Evolutionary conservation across 2,888 invertebrate genomes (phyloP).

Genomic region (Macaria notata): DNA sequence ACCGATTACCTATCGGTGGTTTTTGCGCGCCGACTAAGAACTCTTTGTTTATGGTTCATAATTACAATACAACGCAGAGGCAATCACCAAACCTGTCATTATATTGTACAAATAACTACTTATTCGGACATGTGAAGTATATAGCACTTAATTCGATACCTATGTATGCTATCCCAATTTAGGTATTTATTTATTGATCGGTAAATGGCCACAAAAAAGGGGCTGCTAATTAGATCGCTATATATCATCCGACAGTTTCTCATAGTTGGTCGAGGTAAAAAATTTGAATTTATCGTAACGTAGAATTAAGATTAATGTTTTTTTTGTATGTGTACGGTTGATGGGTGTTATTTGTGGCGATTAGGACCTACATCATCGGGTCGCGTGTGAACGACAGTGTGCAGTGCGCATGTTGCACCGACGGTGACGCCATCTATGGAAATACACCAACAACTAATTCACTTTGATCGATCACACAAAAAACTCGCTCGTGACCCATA

Average conservation of each 20-base stretch:
- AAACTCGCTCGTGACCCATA: slow-evolving; percentile 35
- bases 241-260: slow-evolving; percentile 58
- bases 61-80: slow-evolving; percentile 70
- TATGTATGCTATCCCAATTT: slow-evolving; percentile 48
- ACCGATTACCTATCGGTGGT: slow-evolving; percentile 76
- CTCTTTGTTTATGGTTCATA: slow-evolving; percentile 78
- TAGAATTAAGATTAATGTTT: slow-evolving; percentile 70
- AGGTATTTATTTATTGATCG: slow-evolving; percentile 66
- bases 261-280: slow-evolving; percentile 48
- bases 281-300: slow-evolving; percentile 52
- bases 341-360: slow-evolving; percentile 67
- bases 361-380: slow-evolving; percentile 67
- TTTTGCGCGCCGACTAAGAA: slow-evolving; percentile 58
- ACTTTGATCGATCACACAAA: slow-evolving; percentile 36
- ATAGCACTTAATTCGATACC: slow-evolving; percentile 61
- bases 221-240: slow-evolving; percentile 49
- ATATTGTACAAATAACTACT: slow-evolving; percentile 77
- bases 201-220: slow-evolving; percentile 56
- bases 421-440: slow-evolving; percentile 32
- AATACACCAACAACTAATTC: slow-evolving; percentile 36
- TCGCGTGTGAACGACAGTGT: slow-evolving; percentile 58
- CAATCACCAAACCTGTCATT: slow-evolving; percentile 78
- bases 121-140: slow-evolving; percentile 62
- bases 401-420: slow-evolving; percentile 39
- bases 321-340: slow-evolving; percentile 56